Base-by-base conservation (phyloP, 2,797 vertebrate species). In the Anguilla anguilla region DNA sequence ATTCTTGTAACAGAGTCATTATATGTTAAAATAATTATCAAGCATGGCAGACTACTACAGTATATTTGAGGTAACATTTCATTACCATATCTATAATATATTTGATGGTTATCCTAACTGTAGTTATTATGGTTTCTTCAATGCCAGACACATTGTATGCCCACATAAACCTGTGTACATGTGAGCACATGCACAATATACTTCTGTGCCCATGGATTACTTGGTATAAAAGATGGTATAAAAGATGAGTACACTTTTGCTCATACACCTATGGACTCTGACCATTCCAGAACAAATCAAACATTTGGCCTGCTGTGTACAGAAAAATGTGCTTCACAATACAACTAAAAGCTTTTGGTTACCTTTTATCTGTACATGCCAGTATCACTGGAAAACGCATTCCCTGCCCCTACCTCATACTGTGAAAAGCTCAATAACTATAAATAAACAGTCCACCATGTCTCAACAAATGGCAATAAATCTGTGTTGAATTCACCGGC, bases 351-450 rank as follows among this genome's bases (percentile, higher is more conserved):
- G 83, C 86, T 84, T 88, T 81, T 86, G 83, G 87, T 89, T 89
- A 81, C 57, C 77, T 77, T 85, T 86, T 81, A 59, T 88, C 88
- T 88, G 83, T 89, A 39, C 59, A 31, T 77, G 57, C 61, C 43
- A 49, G 11, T 19, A 51, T 77, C 35, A 43, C 1, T 77, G 19
- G 9, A 25, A 51, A 51, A 82, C 1, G 1, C 22, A 82, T 25
- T 51, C 22, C 1, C 43, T 22, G 7, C 22, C 25, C n/a, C 19
- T 25, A 7, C 39, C 74, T 79, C 88, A 86, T 67, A 88, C 84
- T 88, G 84, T 85, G 81, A 57, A 85, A 74, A 88, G 88, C 86
- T 81, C 89, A 86, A 83, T 90, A 91, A 89, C 77, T 53, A 72
- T 67, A 61, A 51, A 82, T 51, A 85, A 43, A 49, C 28, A 43